Base-by-base conservation (phyloP, 1,140 invertebrate genomes). In the Apocrypta bakeri region DNA sequence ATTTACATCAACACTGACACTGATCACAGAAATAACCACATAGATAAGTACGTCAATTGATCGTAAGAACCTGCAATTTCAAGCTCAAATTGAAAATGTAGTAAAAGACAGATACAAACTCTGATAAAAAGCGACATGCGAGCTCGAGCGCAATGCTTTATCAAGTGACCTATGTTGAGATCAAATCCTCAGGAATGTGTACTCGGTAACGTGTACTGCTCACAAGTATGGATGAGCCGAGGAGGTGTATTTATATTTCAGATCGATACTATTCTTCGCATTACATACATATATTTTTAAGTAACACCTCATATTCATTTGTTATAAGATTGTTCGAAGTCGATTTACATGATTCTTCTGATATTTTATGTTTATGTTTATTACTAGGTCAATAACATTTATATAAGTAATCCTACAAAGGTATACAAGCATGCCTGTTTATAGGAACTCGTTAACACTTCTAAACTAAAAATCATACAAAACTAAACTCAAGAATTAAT, bases 161-260 rank as follows among this genome's bases (percentile, higher is more conserved):
- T 74, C 72, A 74, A 61, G 42, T 74, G 72, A 74, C 72, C 72
- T 74, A 25, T 56, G 21, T 12, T 7, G 8, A 71, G 21, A 74
- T 25, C 7, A 29, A 8, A 74, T 1, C 25, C 40, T 27, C 14
- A 42, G 40, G 27, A 56, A 29, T 74, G 27, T 37, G 72, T 27
- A 31, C 14, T 17, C 17, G 40, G 31, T 61, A 61, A 29, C 37
- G 68, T 25, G 17, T 14, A 7, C 64, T 3, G 27, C 0, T 27
- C 33, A 9, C 9, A 9, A 37, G 64, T 29, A 11, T 56, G 48
- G 7, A 21, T n/a, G 14, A 56, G 48, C 14, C 48, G 48, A 17
- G 17, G 17, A 17, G 48, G 17, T 56, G 42, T 48, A 17, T 56
- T 21, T 17, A 0, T 17, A 21, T 21, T 56, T 17, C 48, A 56